A percentile compares a stretch with the other conserved stretches of the same genome.
Evolutionary conservation across 2,888 invertebrate species (phyloP).

Genomic region (Cryptocephalus moraei): DNA sequence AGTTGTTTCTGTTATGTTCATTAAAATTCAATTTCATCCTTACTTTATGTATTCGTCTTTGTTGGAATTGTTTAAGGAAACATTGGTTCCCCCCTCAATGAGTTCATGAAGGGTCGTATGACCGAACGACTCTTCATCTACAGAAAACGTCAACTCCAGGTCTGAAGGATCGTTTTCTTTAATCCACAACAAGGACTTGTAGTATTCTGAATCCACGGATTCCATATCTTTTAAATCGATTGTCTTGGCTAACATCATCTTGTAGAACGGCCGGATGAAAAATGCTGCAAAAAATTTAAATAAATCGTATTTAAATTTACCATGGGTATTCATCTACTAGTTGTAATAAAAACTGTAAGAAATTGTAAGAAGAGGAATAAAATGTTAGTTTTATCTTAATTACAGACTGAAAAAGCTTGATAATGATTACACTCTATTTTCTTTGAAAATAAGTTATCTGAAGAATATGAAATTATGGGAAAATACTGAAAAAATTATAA

Average conservation of each 20-base stretch:
- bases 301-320: neutral
- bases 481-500: too few species aligned
- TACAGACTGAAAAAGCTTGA: too few species aligned
- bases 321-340: too few species aligned
- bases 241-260: conserved; percentile 95
- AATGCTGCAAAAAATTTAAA: conserved; percentile 57
- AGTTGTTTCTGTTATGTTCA: too few species aligned
- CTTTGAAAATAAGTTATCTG: too few species aligned
- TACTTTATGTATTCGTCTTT: conserved; percentile 96
- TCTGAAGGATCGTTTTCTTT: conserved; percentile 94
- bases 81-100: conserved; percentile 82
- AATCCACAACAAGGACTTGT: conserved; percentile 94
- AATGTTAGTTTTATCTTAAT: neutral
- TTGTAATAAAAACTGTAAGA: too few species aligned
- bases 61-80: conserved; percentile 85
- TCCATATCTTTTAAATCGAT: conserved; percentile 98
- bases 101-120: conserved; percentile 87
- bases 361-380: neutral
- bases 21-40: conserved; percentile 28
- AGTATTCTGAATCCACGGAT: conserved; percentile 97
- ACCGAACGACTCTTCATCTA: conserved; percentile 96
- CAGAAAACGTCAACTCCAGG: conserved; percentile 86
- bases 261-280: conserved; percentile 99
- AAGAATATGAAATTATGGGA: too few species aligned
- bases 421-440: too few species aligned